Evolutionary conservation across 2,113 vertebrate genomes (phyloP), one percentile per base, ranked within the genome.

Genomic region (Electrona antarctica): DNA sequence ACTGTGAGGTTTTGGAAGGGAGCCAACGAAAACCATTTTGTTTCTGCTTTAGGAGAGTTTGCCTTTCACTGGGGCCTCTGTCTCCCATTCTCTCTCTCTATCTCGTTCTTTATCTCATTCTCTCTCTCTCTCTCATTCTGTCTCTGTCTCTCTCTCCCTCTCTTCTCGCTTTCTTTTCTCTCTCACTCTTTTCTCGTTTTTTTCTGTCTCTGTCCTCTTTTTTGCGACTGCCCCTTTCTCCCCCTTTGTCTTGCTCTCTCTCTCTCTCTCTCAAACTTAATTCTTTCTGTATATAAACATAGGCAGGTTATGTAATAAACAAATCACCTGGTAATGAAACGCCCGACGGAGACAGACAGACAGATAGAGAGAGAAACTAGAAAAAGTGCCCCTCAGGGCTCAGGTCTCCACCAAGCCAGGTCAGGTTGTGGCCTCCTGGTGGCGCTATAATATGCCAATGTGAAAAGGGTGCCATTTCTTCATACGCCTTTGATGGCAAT

Each of bases 21-120:
- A 61, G 77, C 84, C 89, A 88, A 86, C 50, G 63, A 79, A 85
- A 87, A 86, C 77, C 69, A 71, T 85, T 88, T 85, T 82, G 71
- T 84, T 80, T 90, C 69, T 83, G 83, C 82, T 76, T 68, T 64
- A 86, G 73, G 76, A 71, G 21, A 6, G 69, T 75, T 79, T 72
- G 61, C 58, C 74, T 81, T 69, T 63, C 50, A 13, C 70, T 7
- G 21, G 67, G 78, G 72, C 69, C 73, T 73, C 85, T 63, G 46
- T 77, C 56, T 55, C 21, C 2, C 21, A 21, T 21, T 21, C 21
- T 21, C 21, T 21, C 21, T 21, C 21, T 21, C 21, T 21, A 21
- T 21, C 21, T 21, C 21, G 33, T 41, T 41, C 33, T 41, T 3
- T 41, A 3, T 29, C 10, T 9, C 45, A 9, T 28, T 64, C 62